Conservation (phyloP, 2,888 invertebrate genomes). For the Oscheius sp. region DNA sequence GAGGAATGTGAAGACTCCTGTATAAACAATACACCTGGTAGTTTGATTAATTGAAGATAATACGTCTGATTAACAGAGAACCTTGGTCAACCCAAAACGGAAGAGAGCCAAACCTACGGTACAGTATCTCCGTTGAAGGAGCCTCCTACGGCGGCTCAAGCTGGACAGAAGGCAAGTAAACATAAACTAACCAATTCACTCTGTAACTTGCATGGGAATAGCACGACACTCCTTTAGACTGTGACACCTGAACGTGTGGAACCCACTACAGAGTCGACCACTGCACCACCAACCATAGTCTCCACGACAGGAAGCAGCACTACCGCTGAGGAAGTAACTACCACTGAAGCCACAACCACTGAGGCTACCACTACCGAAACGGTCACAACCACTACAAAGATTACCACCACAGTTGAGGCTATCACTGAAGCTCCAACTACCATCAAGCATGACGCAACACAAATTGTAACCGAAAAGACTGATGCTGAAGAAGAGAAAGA, state of each 20-base stretch:
- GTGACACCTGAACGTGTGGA: neutral
- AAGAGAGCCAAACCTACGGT: slow-evolving; percentile 45
- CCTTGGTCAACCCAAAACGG: slow-evolving; percentile 50
- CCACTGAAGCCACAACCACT: slow-evolving; percentile 32
- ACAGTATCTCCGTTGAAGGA: slow-evolving; percentile 42
- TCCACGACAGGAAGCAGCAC: slow-evolving; percentile 39
- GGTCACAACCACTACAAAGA: slow-evolving; percentile 19
- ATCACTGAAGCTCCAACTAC: slow-evolving; percentile 6
- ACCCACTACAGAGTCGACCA: slow-evolving; percentile 7
- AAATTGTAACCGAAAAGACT: slow-evolving; percentile 15
- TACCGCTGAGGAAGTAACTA: slow-evolving; percentile 20
- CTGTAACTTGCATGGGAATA: slow-evolving; percentile 13
- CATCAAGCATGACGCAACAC: slow-evolving; percentile 14
- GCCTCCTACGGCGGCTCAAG: neutral
- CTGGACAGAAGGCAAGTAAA: neutral
- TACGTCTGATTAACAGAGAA: slow-evolving; percentile 40
- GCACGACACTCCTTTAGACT: neutral
- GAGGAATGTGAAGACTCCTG: slow-evolving; percentile 73
- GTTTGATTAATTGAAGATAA: neutral
- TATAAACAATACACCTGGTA: slow-evolving; percentile 41
- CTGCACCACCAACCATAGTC: slow-evolving; percentile 21
- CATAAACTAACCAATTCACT: neutral
- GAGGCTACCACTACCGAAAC: slow-evolving; percentile 32
- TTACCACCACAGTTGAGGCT: neutral
- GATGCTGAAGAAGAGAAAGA: slow-evolving; percentile 16